Percentiles rank a stretch among this genome's conserved stretches.
These are phyloP conservation scores for Lymantria dispar DNA, from an alignment of 2,888 invertebrate genomes.

Conservation along the genomic window DNA sequence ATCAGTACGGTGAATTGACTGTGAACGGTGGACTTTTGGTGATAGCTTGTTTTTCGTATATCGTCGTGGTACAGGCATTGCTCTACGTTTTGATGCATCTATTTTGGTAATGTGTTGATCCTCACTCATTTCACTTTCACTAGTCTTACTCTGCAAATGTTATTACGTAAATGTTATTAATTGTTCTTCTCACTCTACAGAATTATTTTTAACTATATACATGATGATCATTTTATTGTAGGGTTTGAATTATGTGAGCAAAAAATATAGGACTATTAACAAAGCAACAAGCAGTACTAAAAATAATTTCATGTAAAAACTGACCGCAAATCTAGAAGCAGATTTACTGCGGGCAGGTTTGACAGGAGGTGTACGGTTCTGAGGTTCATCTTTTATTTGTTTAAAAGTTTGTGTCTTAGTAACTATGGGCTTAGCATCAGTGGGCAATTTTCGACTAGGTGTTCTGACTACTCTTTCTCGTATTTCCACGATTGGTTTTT, in stretches of 20 bases:
- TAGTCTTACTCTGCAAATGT: conserved; percentile 80
- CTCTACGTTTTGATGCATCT: conserved; percentile 59
- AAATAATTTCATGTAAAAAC: conserved; percentile 69
- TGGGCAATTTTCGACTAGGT: conserved; percentile 62
- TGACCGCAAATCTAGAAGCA: conserved; percentile 76
- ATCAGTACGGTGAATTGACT: conserved; percentile 79
- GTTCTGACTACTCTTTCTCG: conserved; percentile 72
- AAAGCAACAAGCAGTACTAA: conserved; percentile 65
- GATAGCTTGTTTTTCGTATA: conserved; percentile 66
- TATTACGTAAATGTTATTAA: conserved; percentile 63
- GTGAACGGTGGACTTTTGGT: conserved; percentile 78
- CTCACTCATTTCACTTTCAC: conserved; percentile 83
- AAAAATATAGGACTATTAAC: conserved; percentile 68
- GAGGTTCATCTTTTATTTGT: conserved; percentile 53
- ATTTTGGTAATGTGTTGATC: conserved; percentile 56
- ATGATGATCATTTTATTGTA: conserved; percentile 37
- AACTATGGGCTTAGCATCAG: conserved; percentile 56
- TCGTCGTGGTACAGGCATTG: conserved; percentile 66
- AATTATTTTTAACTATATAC: conserved; percentile 48
- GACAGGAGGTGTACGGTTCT: conserved; percentile 63
- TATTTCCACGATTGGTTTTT: conserved; percentile 66
- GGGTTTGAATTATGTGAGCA: conserved; percentile 47
- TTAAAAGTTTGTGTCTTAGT: conserved; percentile 43
- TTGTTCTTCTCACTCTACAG: conserved; percentile 49
- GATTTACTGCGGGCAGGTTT: conserved; percentile 79